A percentile compares a stretch with the other conserved stretches of the same genome.
These are phyloP conservation scores for Cetonia aurata DNA, from an alignment of 2,888 invertebrate genomes.

Conservation along the genomic window DNA sequence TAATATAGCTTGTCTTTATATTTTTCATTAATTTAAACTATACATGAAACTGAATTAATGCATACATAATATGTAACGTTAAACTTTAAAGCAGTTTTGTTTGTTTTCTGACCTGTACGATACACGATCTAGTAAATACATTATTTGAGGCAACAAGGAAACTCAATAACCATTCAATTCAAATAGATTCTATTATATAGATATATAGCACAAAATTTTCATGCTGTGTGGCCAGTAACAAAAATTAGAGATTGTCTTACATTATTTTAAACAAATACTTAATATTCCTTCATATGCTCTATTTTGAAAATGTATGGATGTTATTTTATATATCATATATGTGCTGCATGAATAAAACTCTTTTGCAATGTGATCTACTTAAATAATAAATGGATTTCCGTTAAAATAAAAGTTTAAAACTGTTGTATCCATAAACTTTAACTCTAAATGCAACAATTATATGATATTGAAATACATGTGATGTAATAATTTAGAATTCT, in stretches of 20 bases:
- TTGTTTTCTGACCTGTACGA: conserved; percentile 3
- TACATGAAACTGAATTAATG: no score
- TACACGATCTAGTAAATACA: conserved; percentile 1
- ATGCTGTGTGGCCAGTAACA: background rate
- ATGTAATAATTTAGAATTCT: background rate
- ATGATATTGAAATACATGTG: background rate
- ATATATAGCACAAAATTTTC: background rate
- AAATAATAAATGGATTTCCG: conserved; percentile 21
- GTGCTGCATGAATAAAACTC: no score
- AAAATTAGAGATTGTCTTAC: conserved; percentile 1
- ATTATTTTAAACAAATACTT: no score
- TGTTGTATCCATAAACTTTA: background rate
- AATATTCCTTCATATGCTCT: no score
- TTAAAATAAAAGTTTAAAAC: conserved; percentile 14
- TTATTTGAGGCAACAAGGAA: conserved; percentile 2
- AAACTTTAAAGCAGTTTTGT: no score
- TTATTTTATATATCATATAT: no score
- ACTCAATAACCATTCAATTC: conserved; percentile 22
- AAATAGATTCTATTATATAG: conserved; percentile 21
- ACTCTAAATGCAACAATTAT: background rate
- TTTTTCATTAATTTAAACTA: no score
- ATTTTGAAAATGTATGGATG: no score
- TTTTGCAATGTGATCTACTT: conserved; percentile 15
- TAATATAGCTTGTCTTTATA: no score
- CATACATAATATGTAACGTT: no score